phyloP scores from a whole-genome alignment of 2,113 vertebrate genomes.

The Podocnemis expansa region DNA sequence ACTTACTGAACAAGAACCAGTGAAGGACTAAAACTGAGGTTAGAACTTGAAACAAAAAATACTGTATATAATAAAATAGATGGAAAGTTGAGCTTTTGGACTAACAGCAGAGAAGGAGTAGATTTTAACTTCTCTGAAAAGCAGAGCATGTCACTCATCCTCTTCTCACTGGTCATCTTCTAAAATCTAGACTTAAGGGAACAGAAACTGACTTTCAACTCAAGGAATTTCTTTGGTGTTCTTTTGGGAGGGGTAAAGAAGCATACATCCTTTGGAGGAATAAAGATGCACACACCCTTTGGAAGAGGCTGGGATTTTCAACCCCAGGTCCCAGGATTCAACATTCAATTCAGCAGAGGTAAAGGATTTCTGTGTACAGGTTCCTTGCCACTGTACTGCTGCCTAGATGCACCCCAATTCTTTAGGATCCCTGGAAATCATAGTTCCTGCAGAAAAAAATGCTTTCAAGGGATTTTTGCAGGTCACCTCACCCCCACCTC shows the following conservation, averaged over 20 bases:
- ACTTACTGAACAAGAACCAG: constrained; percentile 37
- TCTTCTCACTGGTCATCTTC: neutral
- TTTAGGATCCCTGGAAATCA: neutral
- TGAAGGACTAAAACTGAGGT: constrained; percentile 37
- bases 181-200: neutral
- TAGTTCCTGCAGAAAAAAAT: neutral
- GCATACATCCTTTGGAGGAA: neutral
- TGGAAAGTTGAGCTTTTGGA: neutral
- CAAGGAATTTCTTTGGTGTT: neutral
- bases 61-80: constrained; percentile 9
- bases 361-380: neutral
- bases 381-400: neutral
- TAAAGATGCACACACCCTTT: neutral
- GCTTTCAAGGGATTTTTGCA: neutral
- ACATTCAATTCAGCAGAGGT: neutral
- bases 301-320: neutral
- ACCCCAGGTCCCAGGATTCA: neutral
- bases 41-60: constrained; percentile 22
- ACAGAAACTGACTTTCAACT: neutral
- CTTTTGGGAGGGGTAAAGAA: neutral
- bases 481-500: neutral
- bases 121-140: neutral
- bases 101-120: neutral
- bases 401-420: rapidly evolving
- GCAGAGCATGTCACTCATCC: neutral